phyloP scores from a whole-genome alignment of 2,888 invertebrate genomes.

The Hyalella azteca region DNA sequence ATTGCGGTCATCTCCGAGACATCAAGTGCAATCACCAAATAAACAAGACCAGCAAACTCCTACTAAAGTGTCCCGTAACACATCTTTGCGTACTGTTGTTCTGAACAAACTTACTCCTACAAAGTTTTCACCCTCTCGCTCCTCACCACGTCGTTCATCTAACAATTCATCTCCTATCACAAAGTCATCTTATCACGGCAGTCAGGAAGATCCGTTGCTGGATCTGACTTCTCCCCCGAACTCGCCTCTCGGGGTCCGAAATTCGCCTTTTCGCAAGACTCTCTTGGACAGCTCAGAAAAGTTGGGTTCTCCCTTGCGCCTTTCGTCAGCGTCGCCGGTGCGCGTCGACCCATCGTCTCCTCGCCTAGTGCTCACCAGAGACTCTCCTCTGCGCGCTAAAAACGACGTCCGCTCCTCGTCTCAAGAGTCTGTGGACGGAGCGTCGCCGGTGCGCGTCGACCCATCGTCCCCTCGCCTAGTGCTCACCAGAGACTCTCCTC shows the following conservation, averaged over 20 bases:
- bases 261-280: background rate
- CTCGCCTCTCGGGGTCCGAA: too few relatives aligned
- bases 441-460: too few relatives aligned
- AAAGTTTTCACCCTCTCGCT: background rate
- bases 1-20: background rate
- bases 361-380: background rate
- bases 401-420: too few relatives aligned
- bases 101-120: background rate
- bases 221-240: background rate
- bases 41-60: background rate
- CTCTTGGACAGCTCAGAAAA: too few relatives aligned
- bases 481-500: constrained; percentile 13
- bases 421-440: too few relatives aligned
- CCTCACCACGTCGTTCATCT: background rate
- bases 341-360: background rate
- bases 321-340: too few relatives aligned
- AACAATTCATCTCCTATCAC: background rate
- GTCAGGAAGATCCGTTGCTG: background rate
- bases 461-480: background rate
- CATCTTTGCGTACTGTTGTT: background rate
- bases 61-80: background rate
- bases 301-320: too few relatives aligned
- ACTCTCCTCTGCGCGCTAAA: constrained; percentile 12
- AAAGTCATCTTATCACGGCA: background rate
- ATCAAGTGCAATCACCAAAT: background rate